Conservation (phyloP, 2,797 vertebrate genomes). For the Lemur catta region DNA sequence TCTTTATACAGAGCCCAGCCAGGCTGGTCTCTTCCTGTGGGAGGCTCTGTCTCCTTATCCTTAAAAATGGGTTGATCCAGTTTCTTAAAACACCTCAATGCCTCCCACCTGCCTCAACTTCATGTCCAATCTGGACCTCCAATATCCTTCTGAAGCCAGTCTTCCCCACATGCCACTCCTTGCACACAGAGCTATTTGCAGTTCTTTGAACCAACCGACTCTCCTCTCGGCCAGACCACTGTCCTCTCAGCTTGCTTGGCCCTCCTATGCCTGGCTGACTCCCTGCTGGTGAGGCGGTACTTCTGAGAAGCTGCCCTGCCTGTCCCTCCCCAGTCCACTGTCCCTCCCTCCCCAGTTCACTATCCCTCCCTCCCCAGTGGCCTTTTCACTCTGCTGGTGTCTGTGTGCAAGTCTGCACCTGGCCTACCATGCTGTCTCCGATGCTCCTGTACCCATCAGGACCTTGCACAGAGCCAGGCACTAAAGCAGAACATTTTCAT, state of each 20-base stretch:
- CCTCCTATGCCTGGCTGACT: background rate
- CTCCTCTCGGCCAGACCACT: background rate
- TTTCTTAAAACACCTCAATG: background rate
- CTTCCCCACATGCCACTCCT: background rate
- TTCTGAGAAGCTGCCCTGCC: background rate
- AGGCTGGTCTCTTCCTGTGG: background rate
- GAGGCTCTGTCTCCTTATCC: background rate
- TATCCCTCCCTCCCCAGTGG: background rate
- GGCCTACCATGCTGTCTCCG: background rate
- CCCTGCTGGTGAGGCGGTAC: background rate
- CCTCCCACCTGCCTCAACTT: background rate
- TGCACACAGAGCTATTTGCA: background rate
- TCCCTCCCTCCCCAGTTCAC: background rate
- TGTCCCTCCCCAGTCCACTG: no score
- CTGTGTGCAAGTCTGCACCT: background rate
- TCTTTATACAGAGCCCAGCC: background rate
- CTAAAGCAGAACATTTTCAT: background rate
- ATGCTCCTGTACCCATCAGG: background rate
- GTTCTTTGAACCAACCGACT: background rate
- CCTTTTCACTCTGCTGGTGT: background rate
- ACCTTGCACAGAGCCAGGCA: background rate
- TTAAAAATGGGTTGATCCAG: background rate
- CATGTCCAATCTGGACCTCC: background rate
- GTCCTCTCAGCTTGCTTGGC: background rate
- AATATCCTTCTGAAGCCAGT: background rate